Base-by-base conservation (phyloP, 1,140 invertebrate genomes). In the Ips typographus region DNA sequence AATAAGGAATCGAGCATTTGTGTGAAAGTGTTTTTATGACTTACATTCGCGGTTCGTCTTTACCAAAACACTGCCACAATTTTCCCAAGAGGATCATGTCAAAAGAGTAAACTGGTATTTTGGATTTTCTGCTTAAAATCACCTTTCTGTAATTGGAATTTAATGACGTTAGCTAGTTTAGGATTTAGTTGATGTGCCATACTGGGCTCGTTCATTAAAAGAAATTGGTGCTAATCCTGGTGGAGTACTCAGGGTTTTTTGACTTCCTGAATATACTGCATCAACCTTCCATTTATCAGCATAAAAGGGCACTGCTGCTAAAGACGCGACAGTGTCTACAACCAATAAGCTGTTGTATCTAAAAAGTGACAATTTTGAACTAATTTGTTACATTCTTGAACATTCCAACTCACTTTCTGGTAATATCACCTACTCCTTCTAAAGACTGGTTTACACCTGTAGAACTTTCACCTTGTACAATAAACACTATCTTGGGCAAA, bases 171-270 rank as follows among this genome's bases (percentile, higher is more conserved):
- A 22, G 22, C 22, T 22, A 22, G 22, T 22, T 22, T 22, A 22
- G 22, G 22, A 22, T 22, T 22, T 22, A 22, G 22, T 22, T 22
- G 22, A 22, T 22, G 0, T 22, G 22, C 22, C 22, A 22, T 86
- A 92, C 88, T 91, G 85, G 3, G 94, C 94, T 72, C 84, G 83
- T 1, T 86, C 80, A 77, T 90, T 92, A 73, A 96, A 95, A n/a
- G 93, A 92, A 44, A 96, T 90, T 0, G 94, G 92, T 8, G 92
- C 87, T n/a, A 94, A 82, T 5, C 94, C 94, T 40, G 94, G 89
- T 4, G 92, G 88, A 8, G 88, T 91, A 64, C 92, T 89, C 2
- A 96, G 78, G 1, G 88, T 87, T 77, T 97, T 97, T 79, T 97
- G 94, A 1, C 90, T 89, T 2, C 91, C 93, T 0, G 91, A 88